A percentile compares a stretch with the other conserved stretches of the same genome.
These are phyloP conservation scores for Odontocerum albicorne DNA, from an alignment of 2,888 invertebrate genomes.

Conservation along the genomic window DNA sequence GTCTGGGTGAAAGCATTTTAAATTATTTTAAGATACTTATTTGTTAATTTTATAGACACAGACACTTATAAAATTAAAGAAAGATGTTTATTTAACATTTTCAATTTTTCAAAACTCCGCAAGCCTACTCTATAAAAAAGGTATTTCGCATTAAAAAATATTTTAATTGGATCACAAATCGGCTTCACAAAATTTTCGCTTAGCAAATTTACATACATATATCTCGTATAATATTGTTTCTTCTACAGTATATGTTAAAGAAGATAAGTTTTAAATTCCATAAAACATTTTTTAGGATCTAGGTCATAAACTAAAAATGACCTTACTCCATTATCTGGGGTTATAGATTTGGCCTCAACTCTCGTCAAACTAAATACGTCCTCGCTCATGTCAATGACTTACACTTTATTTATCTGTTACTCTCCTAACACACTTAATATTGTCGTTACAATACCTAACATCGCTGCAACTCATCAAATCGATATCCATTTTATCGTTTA, in stretches of 20 bases:
- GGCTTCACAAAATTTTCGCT: too few relatives aligned
- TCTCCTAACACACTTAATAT: constrained; percentile 10
- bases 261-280: neutral
- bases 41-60: neutral
- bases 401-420: constrained; percentile 20
- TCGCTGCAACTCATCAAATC: neutral
- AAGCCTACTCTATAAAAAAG: too few relatives aligned
- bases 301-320: constrained; percentile 31
- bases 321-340: constrained; percentile 32
- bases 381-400: constrained; percentile 29
- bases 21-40: neutral
- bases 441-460: neutral
- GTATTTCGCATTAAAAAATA: too few relatives aligned
- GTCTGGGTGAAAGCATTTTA: neutral
- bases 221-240: too few relatives aligned
- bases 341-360: constrained; percentile 27
- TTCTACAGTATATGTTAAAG: too few relatives aligned
- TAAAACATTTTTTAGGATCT: constrained; percentile 22
- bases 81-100: too few relatives aligned
- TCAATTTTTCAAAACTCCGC: too few relatives aligned
- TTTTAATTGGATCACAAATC: too few relatives aligned
- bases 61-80: neutral
- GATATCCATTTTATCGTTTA: neutral
- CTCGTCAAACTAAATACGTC: constrained; percentile 14
- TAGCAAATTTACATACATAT: too few relatives aligned